Evolutionary conservation across 30 jellyfish, hydroid and myxozoan species (phyloP), one percentile per base, ranked within the genome.

Genomic region (Hydra vulgaris): DNA sequence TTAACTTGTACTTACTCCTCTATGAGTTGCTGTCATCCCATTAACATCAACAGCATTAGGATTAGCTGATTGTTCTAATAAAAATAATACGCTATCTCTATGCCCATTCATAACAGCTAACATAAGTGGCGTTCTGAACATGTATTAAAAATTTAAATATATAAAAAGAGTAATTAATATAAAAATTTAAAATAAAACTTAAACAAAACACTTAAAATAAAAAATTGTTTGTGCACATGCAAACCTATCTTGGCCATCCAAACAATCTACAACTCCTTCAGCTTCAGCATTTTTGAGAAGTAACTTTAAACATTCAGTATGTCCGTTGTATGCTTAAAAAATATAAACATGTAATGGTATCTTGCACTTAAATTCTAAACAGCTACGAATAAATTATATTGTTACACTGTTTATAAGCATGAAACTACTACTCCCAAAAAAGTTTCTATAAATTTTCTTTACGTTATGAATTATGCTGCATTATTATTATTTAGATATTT

Each of bases 51-150:
- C 88, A 53, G 98, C 98, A 68, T 91, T 91, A n/a, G 98, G 92
- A 70, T 91, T 91, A 19, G 98, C 95, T 23, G 96, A 92, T 79
- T 91, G 96, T 74, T 86, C 95, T 27, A 91, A 79, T 23, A 91
- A 66, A 73, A 91, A 53, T 75, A 82, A 61, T 18, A 91, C 98
- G 27, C 95, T 82, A 74, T 91, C 96, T 22, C 92, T 67, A 61
- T 91, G 98, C 4, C 98, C 98, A 82, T 91, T 91, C 82, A 88
- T 91, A 25, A 91, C 98, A 73, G 98, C 98, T 25, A 91, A 76
- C 98, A 91, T 91, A 67, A 91, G 91, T 23, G 98, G 98, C 17
- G 98, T 91, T 83, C 98, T 91, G 67, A 0, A 76, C 24, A 16
- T 17, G 25, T 15, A 40, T 40, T 40, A 40, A 40, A 40, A 40